A percentile compares a stretch with the other conserved stretches of the same genome.
Evolutionary conservation across 2,797 vertebrate genomes (phyloP).

Genomic region (Petrocephalus sullivani): DNA sequence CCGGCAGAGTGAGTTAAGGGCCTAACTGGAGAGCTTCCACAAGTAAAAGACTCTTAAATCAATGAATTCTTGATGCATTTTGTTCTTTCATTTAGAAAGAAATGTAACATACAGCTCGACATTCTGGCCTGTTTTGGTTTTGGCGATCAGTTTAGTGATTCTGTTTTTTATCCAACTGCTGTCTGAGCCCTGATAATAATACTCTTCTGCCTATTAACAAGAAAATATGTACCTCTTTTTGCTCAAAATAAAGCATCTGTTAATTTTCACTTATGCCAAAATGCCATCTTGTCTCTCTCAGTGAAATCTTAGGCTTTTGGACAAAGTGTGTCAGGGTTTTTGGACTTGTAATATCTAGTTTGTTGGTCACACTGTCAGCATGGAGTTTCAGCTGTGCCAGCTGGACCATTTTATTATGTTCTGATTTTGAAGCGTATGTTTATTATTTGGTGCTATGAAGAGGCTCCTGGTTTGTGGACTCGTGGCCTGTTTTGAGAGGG

Average conservation of each 20-base stretch:
- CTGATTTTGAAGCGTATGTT: not conserved
- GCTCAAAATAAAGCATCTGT: not conserved
- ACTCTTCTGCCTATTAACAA: not conserved
- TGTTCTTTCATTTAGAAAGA: not conserved
- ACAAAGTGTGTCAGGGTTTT: not conserved
- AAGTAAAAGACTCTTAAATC: not conserved
- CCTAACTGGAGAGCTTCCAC: not conserved
- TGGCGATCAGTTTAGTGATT: not conserved
- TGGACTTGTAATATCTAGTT: not conserved
- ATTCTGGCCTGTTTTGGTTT: not conserved
- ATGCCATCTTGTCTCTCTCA: not conserved
- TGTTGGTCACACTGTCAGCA: not conserved
- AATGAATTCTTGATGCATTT: not conserved
- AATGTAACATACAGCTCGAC: not conserved
- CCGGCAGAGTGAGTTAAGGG: not conserved
- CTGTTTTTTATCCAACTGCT: not conserved
- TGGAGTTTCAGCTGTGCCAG: not conserved
- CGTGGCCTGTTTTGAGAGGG: not conserved
- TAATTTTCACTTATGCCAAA: not conserved
- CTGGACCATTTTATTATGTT: not conserved
- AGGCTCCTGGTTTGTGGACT: not conserved
- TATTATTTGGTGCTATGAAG: not conserved
- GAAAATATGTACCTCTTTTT: not conserved
- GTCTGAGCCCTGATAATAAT: not conserved
- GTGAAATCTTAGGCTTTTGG: not conserved